Conservation (phyloP, 2,888 invertebrate genomes). For the Drosophila villosipedis region DNA sequence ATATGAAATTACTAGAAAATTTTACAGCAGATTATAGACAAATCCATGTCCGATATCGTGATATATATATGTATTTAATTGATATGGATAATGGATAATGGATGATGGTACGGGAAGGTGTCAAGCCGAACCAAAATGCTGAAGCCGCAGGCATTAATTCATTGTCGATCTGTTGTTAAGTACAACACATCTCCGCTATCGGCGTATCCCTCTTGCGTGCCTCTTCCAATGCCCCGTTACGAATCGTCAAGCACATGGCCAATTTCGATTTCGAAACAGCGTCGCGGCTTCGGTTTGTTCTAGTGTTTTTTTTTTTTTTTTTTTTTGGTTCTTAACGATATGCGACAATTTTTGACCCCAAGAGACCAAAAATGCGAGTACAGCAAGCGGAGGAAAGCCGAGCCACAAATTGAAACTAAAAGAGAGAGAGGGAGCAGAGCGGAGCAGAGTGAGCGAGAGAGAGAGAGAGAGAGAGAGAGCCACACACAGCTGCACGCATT, state of each 20-base stretch:
- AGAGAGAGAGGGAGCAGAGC: background rate
- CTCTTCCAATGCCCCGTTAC: slow-evolving; percentile 32
- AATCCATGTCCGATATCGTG: background rate
- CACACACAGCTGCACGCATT: slow-evolving; percentile 73
- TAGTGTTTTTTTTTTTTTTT: background rate
- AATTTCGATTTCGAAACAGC: slow-evolving; percentile 51
- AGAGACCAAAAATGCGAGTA: slow-evolving; percentile 64
- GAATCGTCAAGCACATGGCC: slow-evolving; percentile 61
- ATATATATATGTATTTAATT: background rate
- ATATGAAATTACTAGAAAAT: background rate
- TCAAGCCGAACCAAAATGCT: slow-evolving; percentile 9
- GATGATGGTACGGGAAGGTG: slow-evolving; percentile 17
- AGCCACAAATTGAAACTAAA: slow-evolving; percentile 24
- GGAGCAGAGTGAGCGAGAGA: background rate
- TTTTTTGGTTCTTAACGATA: slow-evolving; percentile 70
- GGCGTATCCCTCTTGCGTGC: slow-evolving; percentile 18
- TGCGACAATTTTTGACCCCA: slow-evolving; percentile 73
- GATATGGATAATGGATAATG: background rate
- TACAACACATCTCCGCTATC: slow-evolving; percentile 7
- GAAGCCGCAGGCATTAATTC: background rate
- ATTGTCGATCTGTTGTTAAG: background rate
- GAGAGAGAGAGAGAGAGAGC: background rate
- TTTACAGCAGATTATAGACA: background rate
- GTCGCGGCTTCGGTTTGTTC: slow-evolving; percentile 15
- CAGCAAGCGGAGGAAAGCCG: slow-evolving; percentile 36